Evolutionary conservation across 1,140 invertebrate species (phyloP), one percentile per base, ranked within the genome.

Genomic region (Diachasma alloeum): DNA sequence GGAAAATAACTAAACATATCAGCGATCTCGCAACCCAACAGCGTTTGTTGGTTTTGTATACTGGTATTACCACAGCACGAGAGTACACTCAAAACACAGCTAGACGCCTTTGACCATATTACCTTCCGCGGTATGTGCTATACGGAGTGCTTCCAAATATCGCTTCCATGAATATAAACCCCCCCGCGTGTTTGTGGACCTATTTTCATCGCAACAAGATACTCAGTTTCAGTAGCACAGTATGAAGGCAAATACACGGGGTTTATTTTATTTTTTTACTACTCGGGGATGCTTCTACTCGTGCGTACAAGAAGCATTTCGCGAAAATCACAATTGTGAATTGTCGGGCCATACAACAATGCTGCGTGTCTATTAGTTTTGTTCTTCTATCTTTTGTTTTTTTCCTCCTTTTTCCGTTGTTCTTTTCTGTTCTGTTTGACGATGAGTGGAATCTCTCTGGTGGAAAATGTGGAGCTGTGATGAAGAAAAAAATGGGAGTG

Each of bases 101-200:
- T 17, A 63, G 9, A 63, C 59, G 59, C 59, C 59, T 63, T 63
- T 63, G 59, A 63, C 59, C 59, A 63, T 63, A 63, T 63, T 63
- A 63, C 59, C 59, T 26, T 63, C 24, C 19, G 11, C 19, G 59
- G 59, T 63, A 63, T 63, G 59, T 31, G 59, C 26, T 19, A 63
- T 63, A 63, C 59, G 19, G 8, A 31, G 24, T 63, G 24, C 59
- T 24, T 63, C 24, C 15, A 63, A 63, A 63, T 26, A 22, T 63
- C 59, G 59, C 24, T 26, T 1, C 24, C 24, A 26, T 31, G 19
- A 63, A 63, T 63, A 63, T 26, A 26, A 26, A 22, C 24, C 24
- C 59, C 24, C 3, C 9, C 26, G 4, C 26, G 22, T 26, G 0
- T 63, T 63, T 31, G 59, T 53, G 24, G 24, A 63, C 19, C 9